Evolutionary conservation across 2,797 vertebrate genomes (phyloP).

Genomic region (Hippopotamyrus pictus): DNA sequence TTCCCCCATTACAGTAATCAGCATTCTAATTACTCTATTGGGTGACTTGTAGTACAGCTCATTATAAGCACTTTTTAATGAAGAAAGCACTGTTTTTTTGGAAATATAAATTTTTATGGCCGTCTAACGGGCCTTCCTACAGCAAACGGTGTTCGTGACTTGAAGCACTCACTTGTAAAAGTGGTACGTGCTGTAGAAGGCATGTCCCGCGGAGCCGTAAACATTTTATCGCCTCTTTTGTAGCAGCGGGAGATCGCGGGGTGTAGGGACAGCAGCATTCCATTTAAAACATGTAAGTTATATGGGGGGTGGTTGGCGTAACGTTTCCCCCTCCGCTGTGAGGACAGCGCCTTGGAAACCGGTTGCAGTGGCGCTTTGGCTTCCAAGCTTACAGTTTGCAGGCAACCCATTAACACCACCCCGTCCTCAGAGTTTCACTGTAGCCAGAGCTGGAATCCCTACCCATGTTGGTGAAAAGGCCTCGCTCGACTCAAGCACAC

Average conservation of each 20-base stretch:
- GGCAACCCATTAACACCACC: not conserved
- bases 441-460: not conserved
- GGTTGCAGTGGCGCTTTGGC: not conserved
- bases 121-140: conserved; percentile 48
- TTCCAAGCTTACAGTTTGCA: conserved; percentile 38
- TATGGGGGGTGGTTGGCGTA: conserved; percentile 47
- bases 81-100: conserved; percentile 46
- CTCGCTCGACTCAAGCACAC: not conserved
- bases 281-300: conserved; percentile 67
- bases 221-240: conserved; percentile 69
- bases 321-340: conserved; percentile 37
- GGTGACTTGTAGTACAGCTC: conserved; percentile 41
- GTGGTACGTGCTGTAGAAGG: conserved; percentile 65
- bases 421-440: conserved; percentile 20
- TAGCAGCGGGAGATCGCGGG: conserved; percentile 63
- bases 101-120: conserved; percentile 42
- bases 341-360: conserved; percentile 42
- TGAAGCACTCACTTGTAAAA: conserved; percentile 66
- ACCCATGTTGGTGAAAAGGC: not conserved
- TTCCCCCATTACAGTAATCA: not conserved
- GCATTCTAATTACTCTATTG: conserved; percentile 49
- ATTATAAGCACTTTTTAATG: conserved; percentile 45
- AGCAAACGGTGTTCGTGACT: conserved; percentile 67
- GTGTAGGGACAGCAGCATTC: conserved; percentile 65
- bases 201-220: conserved; percentile 68